phyloP scores from a whole-genome alignment of 2,797 vertebrate species.

The Limnodromus scolopaceus region DNA sequence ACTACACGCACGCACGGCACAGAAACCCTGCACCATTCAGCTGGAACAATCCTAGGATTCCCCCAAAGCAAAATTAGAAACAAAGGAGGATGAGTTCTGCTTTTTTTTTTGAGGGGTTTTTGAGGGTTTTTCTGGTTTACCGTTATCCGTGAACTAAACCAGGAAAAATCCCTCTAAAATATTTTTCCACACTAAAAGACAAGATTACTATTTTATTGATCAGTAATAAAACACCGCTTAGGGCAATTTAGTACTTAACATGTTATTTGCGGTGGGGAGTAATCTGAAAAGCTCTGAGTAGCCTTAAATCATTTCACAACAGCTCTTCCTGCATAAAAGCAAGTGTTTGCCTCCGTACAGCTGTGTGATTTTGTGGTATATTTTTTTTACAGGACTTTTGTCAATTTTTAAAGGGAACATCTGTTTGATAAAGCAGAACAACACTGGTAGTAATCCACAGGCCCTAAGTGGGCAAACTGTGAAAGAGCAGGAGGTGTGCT shows the following conservation, averaged over 20 bases:
- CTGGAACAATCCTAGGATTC: constrained; percentile 43
- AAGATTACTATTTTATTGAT: constrained; percentile 66
- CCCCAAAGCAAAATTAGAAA: constrained; percentile 50
- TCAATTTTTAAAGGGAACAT: constrained; percentile 79
- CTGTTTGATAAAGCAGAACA: constrained; percentile 75
- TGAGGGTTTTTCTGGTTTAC: neutral
- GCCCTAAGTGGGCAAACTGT: neutral
- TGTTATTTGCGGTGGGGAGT: constrained; percentile 59
- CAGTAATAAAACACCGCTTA: constrained; percentile 51
- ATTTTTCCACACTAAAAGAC: constrained; percentile 43
- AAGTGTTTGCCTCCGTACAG: constrained; percentile 74
- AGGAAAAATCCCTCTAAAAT: constrained; percentile 33
- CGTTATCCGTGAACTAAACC: neutral
- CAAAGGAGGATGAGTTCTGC: neutral
- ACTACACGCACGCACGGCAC: neutral
- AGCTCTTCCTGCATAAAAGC: constrained; percentile 48
- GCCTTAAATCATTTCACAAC: constrained; percentile 72
- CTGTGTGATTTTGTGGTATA: constrained; percentile 54
- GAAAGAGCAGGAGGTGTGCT: neutral
- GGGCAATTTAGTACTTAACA: constrained; percentile 66
- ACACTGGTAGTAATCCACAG: constrained; percentile 43
- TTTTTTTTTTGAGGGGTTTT: neutral
- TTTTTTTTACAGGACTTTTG: constrained; percentile 75
- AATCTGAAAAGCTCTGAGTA: constrained; percentile 67
- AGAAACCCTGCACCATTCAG: constrained; percentile 26